phyloP scores from a whole-genome alignment of 2,113 vertebrate species.

The Regulus satrapa region DNA sequence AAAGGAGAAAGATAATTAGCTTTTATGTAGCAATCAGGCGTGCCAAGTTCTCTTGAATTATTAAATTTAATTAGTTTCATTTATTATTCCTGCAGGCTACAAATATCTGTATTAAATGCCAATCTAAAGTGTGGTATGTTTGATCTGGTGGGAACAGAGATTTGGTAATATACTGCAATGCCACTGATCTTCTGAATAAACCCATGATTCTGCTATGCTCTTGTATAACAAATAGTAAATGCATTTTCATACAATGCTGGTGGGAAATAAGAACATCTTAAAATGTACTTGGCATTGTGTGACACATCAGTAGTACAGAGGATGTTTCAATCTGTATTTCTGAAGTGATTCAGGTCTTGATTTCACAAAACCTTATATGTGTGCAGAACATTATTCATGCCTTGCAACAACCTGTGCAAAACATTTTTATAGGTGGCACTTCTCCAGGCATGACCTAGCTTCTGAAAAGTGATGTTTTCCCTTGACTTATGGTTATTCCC shows the following conservation, averaged over 20 bases:
- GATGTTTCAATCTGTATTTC: neutral
- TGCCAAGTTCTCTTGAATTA: slow-evolving; percentile 64
- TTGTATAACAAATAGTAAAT: fast-evolving
- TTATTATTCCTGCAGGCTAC: slow-evolving; percentile 68
- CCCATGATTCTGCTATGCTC: neutral
- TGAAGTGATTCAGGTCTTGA: neutral
- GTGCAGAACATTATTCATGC: neutral
- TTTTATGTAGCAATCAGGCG: slow-evolving; percentile 41
- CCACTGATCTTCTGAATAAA: neutral
- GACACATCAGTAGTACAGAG: neutral
- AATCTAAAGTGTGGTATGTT: slow-evolving; percentile 1
- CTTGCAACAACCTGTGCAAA: neutral
- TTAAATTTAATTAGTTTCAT: slow-evolving; percentile 72
- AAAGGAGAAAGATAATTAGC: slow-evolving; percentile 55
- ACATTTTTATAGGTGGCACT: neutral
- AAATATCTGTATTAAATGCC: slow-evolving; percentile 60
- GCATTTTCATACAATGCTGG: neutral
- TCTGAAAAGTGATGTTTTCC: neutral
- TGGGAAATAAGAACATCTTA: neutral
- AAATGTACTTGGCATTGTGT: neutral
- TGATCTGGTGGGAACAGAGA: slow-evolving; percentile 38
- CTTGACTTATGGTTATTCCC: neutral
- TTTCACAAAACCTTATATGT: neutral
- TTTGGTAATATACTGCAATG: neutral
- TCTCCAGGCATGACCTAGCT: neutral